Percentiles rank a stretch among this genome's conserved stretches.
These are phyloP conservation scores for Saccostrea glomerata DNA, from an alignment of 1,140 invertebrate genomes.

Conservation along the genomic window DNA sequence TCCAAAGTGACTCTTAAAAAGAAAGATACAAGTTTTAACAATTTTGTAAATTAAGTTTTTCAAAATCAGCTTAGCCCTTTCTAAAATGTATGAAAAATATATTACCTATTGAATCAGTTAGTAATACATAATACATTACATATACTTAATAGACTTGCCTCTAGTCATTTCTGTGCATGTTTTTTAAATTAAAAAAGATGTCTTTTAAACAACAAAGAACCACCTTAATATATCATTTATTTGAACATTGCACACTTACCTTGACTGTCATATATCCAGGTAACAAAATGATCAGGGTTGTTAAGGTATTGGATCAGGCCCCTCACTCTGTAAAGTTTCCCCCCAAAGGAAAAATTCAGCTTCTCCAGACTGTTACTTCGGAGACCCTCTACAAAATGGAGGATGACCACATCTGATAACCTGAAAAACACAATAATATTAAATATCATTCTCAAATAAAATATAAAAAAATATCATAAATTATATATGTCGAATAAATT, in stretches of 20 bases:
- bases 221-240: too few species aligned
- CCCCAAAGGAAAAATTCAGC: conserved; percentile 66
- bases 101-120: not conserved
- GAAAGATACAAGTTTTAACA: not conserved
- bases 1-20: conserved; percentile 65
- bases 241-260: conserved; percentile 54
- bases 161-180: not conserved
- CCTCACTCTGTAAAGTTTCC: conserved; percentile 65
- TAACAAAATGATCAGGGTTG: conserved; percentile 74
- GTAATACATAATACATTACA: not conserved
- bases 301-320: conserved; percentile 73
- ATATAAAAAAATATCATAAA: too few species aligned
- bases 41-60: too few species aligned
- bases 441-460: not conserved
- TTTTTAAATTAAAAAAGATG: not conserved
- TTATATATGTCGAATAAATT: too few species aligned
- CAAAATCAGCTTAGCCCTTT: too few species aligned
- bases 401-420: conserved; percentile 64
- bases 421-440: conserved; percentile 57
- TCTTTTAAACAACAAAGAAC: not conserved
- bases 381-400: conserved; percentile 74
- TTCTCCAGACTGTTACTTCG: conserved; percentile 62
- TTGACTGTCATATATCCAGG: conserved; percentile 69
- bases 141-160: not conserved
- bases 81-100: too few species aligned